Percentiles rank a stretch among this genome's conserved stretches.
These are phyloP conservation scores for Petroica traversi DNA, from an alignment of 2,113 vertebrate genomes.

Conservation along the genomic window DNA sequence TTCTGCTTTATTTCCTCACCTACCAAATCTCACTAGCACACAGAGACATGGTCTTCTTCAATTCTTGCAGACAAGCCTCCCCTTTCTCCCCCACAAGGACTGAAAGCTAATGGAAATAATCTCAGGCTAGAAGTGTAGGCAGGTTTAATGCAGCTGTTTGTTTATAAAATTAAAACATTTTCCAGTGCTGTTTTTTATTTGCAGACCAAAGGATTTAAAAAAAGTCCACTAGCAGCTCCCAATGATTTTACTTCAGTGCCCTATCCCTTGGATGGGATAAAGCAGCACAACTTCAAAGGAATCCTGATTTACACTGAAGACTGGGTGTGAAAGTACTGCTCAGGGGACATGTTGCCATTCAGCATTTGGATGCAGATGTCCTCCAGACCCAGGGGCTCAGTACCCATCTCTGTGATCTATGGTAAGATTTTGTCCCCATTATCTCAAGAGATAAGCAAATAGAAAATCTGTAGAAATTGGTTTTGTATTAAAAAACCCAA, in stretches of 20 bases:
- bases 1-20: not conserved
- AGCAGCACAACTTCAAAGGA: not conserved
- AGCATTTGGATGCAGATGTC: not conserved
- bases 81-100: not conserved
- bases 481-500: not conserved
- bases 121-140: not conserved
- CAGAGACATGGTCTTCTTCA: not conserved
- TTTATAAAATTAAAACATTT: not conserved
- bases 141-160: not conserved
- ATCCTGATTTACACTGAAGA: not conserved
- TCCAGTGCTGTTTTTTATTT: not conserved
- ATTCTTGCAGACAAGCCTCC: not conserved
- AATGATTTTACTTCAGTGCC: not conserved
- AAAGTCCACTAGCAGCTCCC: not conserved
- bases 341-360: accelerated
- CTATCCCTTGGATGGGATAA: not conserved
- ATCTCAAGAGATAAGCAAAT: not conserved
- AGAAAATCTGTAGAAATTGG: not conserved
- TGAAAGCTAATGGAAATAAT: not conserved
- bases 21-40: not conserved
- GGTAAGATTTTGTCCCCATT: not conserved
- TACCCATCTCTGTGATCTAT: not conserved
- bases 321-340: not conserved
- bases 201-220: not conserved
- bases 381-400: not conserved